A percentile compares a stretch with the other conserved stretches of the same genome.
Conservation (phyloP, 92 coral and sea anemone species). For the Paragorgia papillata region DNA sequence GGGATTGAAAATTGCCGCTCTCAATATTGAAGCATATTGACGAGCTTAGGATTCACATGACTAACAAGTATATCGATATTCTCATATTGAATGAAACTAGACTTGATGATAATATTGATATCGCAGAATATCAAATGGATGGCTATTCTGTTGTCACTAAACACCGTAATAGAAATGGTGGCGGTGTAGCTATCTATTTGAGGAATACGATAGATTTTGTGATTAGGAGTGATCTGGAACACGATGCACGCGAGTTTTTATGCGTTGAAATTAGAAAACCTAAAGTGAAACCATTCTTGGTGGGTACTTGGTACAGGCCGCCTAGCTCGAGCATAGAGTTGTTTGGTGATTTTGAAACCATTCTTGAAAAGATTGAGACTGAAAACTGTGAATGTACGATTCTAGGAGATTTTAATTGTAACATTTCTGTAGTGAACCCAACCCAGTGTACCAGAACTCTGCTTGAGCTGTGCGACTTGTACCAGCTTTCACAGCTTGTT, state of each 20-base stretch:
- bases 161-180: constrained; percentile 29
- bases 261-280: constrained; percentile 26
- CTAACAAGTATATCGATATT: constrained; percentile 39
- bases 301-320: constrained; percentile 17
- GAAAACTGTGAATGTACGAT: constrained; percentile 22
- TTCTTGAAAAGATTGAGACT: constrained; percentile 34
- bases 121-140: constrained; percentile 36
- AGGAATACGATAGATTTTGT: constrained; percentile 34
- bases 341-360: constrained; percentile 8
- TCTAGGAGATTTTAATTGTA: constrained; percentile 25
- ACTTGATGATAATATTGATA: constrained; percentile 37
- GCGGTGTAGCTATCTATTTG: constrained; percentile 35
- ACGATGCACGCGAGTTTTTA: constrained; percentile 20
- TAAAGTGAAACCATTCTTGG: constrained; percentile 33
- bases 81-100: constrained; percentile 35
- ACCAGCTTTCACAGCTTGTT: constrained; percentile 20
- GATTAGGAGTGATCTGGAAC: constrained; percentile 7
- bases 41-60: constrained; percentile 29
- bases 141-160: too few species aligned
- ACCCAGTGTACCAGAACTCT: constrained; percentile 12
- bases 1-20: constrained; percentile 5
- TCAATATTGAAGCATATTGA: too few species aligned
- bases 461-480: constrained; percentile 29
- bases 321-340: constrained; percentile 24
- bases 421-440: constrained; percentile 4